Percentiles rank a stretch among this genome's conserved stretches.
Conservation (phyloP, 2,888 invertebrate genomes). For the Gnatocerus cornutus region DNA sequence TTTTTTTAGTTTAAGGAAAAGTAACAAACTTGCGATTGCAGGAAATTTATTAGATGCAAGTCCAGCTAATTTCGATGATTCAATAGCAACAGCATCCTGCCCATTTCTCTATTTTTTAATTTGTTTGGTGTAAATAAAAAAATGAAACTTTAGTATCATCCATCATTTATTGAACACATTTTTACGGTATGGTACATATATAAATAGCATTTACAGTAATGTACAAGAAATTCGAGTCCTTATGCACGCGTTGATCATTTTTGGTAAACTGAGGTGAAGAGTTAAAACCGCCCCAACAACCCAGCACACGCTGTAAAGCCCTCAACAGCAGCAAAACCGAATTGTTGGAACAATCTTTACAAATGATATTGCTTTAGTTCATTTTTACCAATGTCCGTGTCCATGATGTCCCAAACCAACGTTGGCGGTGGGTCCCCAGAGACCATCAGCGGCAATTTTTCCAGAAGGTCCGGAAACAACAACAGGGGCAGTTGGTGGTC, state of each 20-base stretch:
- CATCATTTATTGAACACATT: constrained; percentile 52
- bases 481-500: constrained; percentile 62
- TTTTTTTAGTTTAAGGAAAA: constrained; percentile 1
- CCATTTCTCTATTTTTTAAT: too few relatives aligned
- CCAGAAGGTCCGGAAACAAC: constrained; percentile 61
- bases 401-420: constrained; percentile 35
- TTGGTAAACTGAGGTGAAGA: constrained; percentile 19
- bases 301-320: neutral
- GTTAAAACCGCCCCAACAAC: constrained; percentile 10
- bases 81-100: too few relatives aligned
- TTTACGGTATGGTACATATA: constrained; percentile 44
- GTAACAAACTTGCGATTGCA: neutral
- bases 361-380: constrained; percentile 31
- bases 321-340: constrained; percentile 3
- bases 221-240: constrained; percentile 35
- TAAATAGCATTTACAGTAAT: constrained; percentile 45
- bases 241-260: constrained; percentile 35
- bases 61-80: too few relatives aligned
- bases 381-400: constrained; percentile 45
- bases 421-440: constrained; percentile 58
- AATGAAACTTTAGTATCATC: constrained; percentile 39
- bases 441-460: constrained; percentile 61
- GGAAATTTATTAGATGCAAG: too few relatives aligned
- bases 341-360: constrained; percentile 15
- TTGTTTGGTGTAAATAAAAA: too few relatives aligned